Evolutionary conservation across 2,113 vertebrate genomes (phyloP).

Genomic region (Siphamia tubifer): DNA sequence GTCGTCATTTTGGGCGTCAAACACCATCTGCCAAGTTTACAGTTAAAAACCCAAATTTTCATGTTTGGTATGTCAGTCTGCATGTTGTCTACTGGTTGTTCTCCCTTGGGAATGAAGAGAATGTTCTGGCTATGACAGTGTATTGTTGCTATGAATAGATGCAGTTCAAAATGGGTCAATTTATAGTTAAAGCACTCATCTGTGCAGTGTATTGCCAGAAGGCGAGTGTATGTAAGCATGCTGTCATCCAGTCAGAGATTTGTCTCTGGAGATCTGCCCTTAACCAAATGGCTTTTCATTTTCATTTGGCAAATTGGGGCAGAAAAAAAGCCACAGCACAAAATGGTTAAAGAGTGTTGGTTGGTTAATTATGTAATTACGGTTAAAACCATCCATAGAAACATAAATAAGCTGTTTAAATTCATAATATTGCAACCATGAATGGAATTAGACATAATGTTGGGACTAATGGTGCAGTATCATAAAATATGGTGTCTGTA

Average conservation of each 20-base stretch:
- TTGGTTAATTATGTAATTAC: background rate
- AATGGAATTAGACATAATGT: background rate
- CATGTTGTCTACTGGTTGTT: constrained; percentile 26
- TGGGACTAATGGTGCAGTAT: background rate
- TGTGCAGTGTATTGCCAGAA: constrained; percentile 73
- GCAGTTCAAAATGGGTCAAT: constrained; percentile 76
- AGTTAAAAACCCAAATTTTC: background rate
- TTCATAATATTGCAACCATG: background rate
- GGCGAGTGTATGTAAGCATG: constrained; percentile 73
- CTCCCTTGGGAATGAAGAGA: constrained; percentile 44
- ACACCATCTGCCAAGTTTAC: constrained; percentile 35
- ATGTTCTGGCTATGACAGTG: constrained; percentile 40
- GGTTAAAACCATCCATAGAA: background rate
- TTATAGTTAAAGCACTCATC: constrained; percentile 76
- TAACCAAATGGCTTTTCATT: constrained; percentile 53
- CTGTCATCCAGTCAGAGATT: constrained; percentile 73
- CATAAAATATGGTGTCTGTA: background rate
- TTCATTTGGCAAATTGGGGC: constrained; percentile 45
- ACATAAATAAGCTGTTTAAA: background rate
- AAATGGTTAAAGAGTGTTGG: background rate
- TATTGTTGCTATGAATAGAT: constrained; percentile 75
- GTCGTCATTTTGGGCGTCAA: constrained; percentile 37
- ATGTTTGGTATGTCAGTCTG: background rate
- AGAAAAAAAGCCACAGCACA: constrained; percentile 17
- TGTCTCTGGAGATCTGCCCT: constrained; percentile 67